Conservation (phyloP, 2,888 invertebrate species). For the Oxyteleia sp. region DNA sequence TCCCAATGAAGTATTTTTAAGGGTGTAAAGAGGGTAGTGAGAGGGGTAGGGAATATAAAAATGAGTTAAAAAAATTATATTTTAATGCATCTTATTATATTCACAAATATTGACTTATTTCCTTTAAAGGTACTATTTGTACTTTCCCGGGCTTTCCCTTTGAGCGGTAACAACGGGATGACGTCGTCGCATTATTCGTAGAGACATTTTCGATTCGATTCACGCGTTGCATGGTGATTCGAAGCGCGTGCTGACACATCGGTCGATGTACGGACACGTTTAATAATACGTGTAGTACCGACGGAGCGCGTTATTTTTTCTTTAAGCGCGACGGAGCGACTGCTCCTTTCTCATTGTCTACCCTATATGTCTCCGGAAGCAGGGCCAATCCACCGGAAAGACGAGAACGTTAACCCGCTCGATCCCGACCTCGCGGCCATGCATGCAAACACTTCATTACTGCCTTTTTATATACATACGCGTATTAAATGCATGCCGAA, state of each 20-base stretch:
- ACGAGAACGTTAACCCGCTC: too few species aligned
- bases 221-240: constrained; percentile 62
- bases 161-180: constrained; percentile 18
- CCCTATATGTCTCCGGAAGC: constrained; percentile 88
- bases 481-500: constrained; percentile 77
- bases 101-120: too few species aligned
- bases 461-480: constrained; percentile 81
- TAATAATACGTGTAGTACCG: constrained; percentile 82
- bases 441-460: constrained; percentile 85
- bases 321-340: constrained; percentile 48
- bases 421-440: too few species aligned
- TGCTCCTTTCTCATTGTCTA: constrained; percentile 84
- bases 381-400: too few species aligned
- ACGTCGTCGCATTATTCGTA: not conserved
- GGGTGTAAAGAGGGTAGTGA: too few species aligned
- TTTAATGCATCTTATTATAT: too few species aligned
- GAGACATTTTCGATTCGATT: constrained; percentile 54
- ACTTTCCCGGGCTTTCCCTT: too few species aligned
- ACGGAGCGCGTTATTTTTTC: constrained; percentile 62
- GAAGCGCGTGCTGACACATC: constrained; percentile 80
- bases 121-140: too few species aligned
- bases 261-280: constrained; percentile 83
- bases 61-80: too few species aligned
- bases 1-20: too few species aligned
- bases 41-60: too few species aligned